phyloP scores from a whole-genome alignment of 2,888 invertebrate genomes.

The Spicauda simplicius region DNA sequence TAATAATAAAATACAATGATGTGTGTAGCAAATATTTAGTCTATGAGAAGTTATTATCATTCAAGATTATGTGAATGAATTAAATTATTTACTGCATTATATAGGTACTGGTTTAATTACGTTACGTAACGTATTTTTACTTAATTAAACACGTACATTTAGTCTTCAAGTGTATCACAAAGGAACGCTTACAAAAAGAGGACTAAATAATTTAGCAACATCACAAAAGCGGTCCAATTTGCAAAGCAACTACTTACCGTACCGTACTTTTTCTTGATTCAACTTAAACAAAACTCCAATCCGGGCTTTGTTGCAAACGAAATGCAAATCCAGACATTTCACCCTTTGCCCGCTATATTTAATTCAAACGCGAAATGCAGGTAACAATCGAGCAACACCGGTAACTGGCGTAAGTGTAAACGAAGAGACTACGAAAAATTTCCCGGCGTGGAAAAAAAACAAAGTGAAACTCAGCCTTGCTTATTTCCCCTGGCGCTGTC shows the following conservation, averaged over 20 bases:
- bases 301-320: conserved; percentile 70
- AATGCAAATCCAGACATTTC: conserved; percentile 81
- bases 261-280: conserved; percentile 46
- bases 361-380: conserved; percentile 77
- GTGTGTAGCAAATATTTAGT: too few relatives aligned
- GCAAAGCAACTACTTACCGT: conserved; percentile 18
- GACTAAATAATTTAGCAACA: conserved; percentile 22
- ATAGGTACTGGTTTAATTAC: too few relatives aligned
- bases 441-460: conserved; percentile 64
- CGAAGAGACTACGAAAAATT: conserved; percentile 79
- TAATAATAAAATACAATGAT: too few relatives aligned
- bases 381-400: conserved; percentile 77
- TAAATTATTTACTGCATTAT: too few relatives aligned
- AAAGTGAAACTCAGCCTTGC: conserved; percentile 82
- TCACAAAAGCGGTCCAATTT: conserved; percentile 28
- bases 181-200: neutral
- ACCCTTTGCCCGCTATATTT: conserved; percentile 81
- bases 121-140: too few relatives aligned
- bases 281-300: conserved; percentile 64
- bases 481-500: conserved; percentile 83
- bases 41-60: too few relatives aligned
- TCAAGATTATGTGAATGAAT: too few relatives aligned
- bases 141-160: neutral
- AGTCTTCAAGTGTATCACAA: conserved; percentile 1
- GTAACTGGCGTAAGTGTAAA: conserved; percentile 82